Percentiles rank a stretch among this genome's conserved stretches.
Conservation (phyloP, 2,797 vertebrate genomes). For the Macropodus opercularis region DNA sequence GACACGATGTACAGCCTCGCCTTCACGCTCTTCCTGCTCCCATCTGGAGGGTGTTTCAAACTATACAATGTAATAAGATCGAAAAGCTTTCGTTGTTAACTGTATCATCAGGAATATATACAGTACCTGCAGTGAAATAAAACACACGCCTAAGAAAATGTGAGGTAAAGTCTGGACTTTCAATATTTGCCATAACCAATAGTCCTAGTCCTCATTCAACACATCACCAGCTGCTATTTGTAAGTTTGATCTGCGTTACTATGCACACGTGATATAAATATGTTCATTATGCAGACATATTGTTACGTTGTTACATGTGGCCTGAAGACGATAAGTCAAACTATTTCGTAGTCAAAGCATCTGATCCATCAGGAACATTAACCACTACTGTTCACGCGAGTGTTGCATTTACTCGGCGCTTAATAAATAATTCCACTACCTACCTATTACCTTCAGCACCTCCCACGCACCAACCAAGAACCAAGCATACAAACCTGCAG, state of each 20-base stretch:
- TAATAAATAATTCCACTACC: too few species aligned
- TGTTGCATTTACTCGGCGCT: too few species aligned
- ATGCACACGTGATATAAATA: neutral
- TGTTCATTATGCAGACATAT: too few species aligned
- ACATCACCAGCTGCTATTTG: conserved; percentile 32
- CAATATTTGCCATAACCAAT: conserved; percentile 56
- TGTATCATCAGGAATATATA: conserved; percentile 46
- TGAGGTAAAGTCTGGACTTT: conserved; percentile 73
- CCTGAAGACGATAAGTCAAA: neutral
- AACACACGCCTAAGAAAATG: conserved; percentile 36
- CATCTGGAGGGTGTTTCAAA: conserved; percentile 20
- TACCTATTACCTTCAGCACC: too few species aligned
- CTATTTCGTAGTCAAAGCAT: neutral
- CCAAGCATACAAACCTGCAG: too few species aligned
- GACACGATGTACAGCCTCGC: conserved; percentile 17
- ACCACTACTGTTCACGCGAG: too few species aligned
- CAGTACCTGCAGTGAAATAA: conserved; percentile 46
- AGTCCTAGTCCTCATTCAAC: too few species aligned
- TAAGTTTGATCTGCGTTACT: neutral
- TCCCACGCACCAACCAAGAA: too few species aligned
- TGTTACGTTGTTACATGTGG: neutral
- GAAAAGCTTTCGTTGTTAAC: conserved; percentile 25
- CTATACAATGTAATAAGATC: conserved; percentile 17
- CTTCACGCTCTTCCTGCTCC: neutral
- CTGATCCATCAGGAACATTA: too few species aligned